Base-by-base conservation (phyloP, 1,140 invertebrate genomes). In the Rhyzopertha dominica region DNA sequence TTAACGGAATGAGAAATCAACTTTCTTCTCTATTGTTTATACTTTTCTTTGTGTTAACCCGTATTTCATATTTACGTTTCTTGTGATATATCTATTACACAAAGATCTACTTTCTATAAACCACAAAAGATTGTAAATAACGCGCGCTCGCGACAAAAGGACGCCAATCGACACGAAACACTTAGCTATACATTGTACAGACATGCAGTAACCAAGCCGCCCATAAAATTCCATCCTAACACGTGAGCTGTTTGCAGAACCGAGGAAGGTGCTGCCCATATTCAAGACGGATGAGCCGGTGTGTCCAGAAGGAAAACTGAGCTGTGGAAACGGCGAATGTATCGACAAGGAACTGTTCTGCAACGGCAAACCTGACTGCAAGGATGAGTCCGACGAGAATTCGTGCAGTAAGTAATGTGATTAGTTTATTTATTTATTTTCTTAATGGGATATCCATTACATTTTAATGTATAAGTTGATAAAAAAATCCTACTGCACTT, bases 351-450 rank as follows among this genome's bases (percentile, higher is more conserved):
- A 87, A 59, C 73, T 93, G 20, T 94, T 94, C 75, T 97, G 92
- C 71, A 90, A 95, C 65, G 87, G 88, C 62, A 89, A 89, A 71
- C 71, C 80, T 20, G 90, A 96, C 59, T 97, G 93, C 71, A 85
- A 87, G 58, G 93, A 96, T 68, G 87, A 91, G 60, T 95, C 90
- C 25, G 92, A 96, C 65, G 92, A 96, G 76, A 91, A 90, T 61
- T 87, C 90, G 52, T 95, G 92, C 77, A 83, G 90, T 94, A 76
- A 86, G 87, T 85, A 48, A 19, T 32, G 8, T 10, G 3, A n/a
- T 3, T n/a, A n/a, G n/a, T n/a, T n/a, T n/a, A n/a, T n/a, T n/a
- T n/a, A 48, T 24, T 34, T 19, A 24, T 37, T 43, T 14, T 49
- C 13, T 16, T 26, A 49, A 38, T 43, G 34, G 5, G 16, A 1